Base-by-base conservation (phyloP, 2,797 vertebrate genomes). In the Pyrocephalus nanus region DNA sequence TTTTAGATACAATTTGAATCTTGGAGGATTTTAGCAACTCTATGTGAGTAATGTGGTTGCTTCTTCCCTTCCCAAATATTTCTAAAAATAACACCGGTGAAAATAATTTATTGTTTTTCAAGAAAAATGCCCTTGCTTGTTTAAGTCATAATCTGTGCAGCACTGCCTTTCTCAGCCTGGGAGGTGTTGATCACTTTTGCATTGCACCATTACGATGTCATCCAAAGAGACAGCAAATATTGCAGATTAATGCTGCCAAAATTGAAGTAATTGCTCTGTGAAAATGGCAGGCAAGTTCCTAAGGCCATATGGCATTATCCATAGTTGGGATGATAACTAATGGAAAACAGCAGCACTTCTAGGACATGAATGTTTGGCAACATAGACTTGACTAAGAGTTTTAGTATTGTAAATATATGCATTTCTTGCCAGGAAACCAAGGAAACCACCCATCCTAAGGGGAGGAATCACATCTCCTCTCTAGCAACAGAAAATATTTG, bases 241-340 rank as follows among this genome's bases (percentile, higher is more conserved):
- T 90, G 65, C 78, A 74, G 92, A 92, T 91, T 79, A 89, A 89
- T 86, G 73, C 77, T 93, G 94, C 95, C 95, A 94, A 93, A 94
- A 93, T 86, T 91, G 80, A 91, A 94, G 91, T 94, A 94, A 95
- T 94, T 95, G 66, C 77, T 88, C 87, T 91, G 53, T 64, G 85
- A 86, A 89, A 95, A 86, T 91, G 94, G 94, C 72, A 88, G 90
- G 81, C 65, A 2, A 93, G 70, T 95, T 96, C 96, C 93, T 94
- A 88, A 83, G 73, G 84, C 96, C 96, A 95, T 96, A 96, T 96
- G 96, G 95, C 80, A 47, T 91, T 87, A 67, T 61, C 86, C 88
- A 65, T 85, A 60, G 79, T 55, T 92, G 90, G 78, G 76, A 66
- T 90, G 94, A 92, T 89, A 86, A 76, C 74, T 96, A 91, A 94